phyloP scores from a whole-genome alignment of 2,797 vertebrate species.

The Huso huso region DNA sequence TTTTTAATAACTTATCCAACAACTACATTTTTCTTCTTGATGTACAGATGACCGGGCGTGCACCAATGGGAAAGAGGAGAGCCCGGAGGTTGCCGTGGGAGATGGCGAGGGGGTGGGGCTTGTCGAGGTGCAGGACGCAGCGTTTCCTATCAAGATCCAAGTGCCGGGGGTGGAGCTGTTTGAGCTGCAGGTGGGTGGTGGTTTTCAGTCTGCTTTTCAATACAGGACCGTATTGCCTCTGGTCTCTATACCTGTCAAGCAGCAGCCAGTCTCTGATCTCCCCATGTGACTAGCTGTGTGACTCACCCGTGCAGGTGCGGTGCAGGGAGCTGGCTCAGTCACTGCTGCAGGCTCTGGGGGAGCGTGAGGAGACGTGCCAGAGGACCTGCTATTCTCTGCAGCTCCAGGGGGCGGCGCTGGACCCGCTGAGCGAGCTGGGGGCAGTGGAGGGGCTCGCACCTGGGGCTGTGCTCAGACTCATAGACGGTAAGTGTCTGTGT shows the following conservation, averaged over 20 bases:
- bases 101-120: conserved; percentile 19
- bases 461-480: conserved; percentile 52
- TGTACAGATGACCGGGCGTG: neutral
- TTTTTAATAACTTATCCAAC: too few relatives aligned
- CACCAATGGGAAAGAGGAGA: conserved; percentile 24
- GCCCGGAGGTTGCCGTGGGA: neutral
- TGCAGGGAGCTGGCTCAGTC: conserved; percentile 69
- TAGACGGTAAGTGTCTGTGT: conserved; percentile 50
- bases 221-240: neutral
- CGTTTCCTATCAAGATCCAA: conserved; percentile 64
- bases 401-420: conserved; percentile 47
- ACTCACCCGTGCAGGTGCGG: conserved; percentile 44
- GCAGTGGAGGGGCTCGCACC: conserved; percentile 56
- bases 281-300: neutral
- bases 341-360: conserved; percentile 44
- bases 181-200: conserved; percentile 59
- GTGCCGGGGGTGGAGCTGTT: conserved; percentile 64
- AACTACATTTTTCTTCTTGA: too few relatives aligned
- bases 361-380: conserved; percentile 55
- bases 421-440: conserved; percentile 52
- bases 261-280: conserved; percentile 5
- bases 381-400: conserved; percentile 53
- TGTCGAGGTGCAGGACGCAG: conserved; percentile 38
- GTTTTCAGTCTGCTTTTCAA: neutral
- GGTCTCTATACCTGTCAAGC: neutral